Percentiles rank a stretch among this genome's conserved stretches.
phyloP scores from a whole-genome alignment of 2,888 invertebrate species.

The Ormia ochracea region DNA sequence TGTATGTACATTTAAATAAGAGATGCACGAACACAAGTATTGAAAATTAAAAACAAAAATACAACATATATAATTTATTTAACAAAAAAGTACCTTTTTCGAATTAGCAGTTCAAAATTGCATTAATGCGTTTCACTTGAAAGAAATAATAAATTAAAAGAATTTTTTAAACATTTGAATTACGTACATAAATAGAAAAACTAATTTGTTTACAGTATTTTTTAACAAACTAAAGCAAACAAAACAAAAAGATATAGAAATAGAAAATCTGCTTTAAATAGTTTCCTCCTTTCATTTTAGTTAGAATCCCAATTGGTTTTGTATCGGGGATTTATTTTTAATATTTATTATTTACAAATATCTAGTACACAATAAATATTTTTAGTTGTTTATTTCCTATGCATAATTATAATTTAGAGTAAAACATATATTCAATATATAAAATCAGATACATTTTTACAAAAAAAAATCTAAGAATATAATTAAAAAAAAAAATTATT shows the following conservation, averaged over 20 bases:
- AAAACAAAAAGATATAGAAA: background rate
- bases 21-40: conserved; percentile 8
- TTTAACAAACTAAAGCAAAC: conserved; percentile 14
- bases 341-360: conserved; percentile 12
- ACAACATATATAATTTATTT: conserved; percentile 5
- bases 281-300: conserved; percentile 6
- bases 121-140: conserved; percentile 64
- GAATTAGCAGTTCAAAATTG: conserved; percentile 77
- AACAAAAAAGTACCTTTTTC: conserved; percentile 73
- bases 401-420: background rate
- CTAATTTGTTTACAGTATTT: conserved; percentile 29
- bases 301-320: background rate
- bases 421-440: conserved; percentile 20
- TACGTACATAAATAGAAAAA: background rate
- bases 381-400: conserved; percentile 12
- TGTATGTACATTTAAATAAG: background rate
- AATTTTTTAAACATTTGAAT: conserved; percentile 26
- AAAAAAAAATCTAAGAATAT: conserved; percentile 49
- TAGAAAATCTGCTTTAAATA: conserved; percentile 10
- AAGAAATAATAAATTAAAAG: conserved; percentile 24
- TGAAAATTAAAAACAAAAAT: conserved; percentile 21
- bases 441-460: conserved; percentile 25
- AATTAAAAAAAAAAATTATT: conserved; percentile 25
- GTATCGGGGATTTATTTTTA: background rate
- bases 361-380: background rate